Conservation (phyloP, 92 coral and sea anemone species). For the Porites cylindrica region DNA sequence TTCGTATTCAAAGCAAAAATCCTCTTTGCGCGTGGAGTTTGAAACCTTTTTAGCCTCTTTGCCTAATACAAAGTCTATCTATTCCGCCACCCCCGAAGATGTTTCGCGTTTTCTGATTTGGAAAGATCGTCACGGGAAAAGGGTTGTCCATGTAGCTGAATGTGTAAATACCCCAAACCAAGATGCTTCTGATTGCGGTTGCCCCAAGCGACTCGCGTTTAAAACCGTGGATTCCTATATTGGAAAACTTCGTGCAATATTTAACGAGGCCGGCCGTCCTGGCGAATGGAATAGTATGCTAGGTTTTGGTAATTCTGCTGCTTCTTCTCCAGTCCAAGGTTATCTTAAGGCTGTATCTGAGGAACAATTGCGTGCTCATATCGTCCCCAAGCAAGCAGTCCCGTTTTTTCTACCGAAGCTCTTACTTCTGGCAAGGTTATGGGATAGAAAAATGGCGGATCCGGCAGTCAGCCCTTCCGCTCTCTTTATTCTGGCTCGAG, state of each 20-base stretch:
- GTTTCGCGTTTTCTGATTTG: conserved; percentile 62
- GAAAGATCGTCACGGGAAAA: conserved; percentile 42
- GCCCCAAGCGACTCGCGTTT: conserved; percentile 58
- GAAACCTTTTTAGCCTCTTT: conserved; percentile 45
- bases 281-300: conserved; percentile 56
- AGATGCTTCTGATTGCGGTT: conserved; percentile 30
- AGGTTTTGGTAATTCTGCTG: conserved; percentile 66
- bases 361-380: conserved; percentile 64
- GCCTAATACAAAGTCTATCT: conserved; percentile 35
- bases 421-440: conserved; percentile 41
- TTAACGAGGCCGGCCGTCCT: conserved; percentile 59
- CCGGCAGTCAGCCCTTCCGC: conserved; percentile 46
- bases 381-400: conserved; percentile 66
- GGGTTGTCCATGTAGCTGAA: conserved; percentile 41
- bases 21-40: conserved; percentile 58
- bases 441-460: conserved; percentile 29
- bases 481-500: conserved; percentile 61
- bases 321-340: conserved; percentile 52
- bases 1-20: conserved; percentile 64
- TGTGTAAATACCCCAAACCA: conserved; percentile 33
- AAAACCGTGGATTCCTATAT: conserved; percentile 63
- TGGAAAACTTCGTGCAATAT: conserved; percentile 67
- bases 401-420: conserved; percentile 64
- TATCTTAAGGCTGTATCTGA: conserved; percentile 45
- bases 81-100: conserved; percentile 60